Evolutionary conservation across 1,140 invertebrate species (phyloP), one percentile per base, ranked within the genome.

Genomic region (Caenorhabditis tropicalis): DNA sequence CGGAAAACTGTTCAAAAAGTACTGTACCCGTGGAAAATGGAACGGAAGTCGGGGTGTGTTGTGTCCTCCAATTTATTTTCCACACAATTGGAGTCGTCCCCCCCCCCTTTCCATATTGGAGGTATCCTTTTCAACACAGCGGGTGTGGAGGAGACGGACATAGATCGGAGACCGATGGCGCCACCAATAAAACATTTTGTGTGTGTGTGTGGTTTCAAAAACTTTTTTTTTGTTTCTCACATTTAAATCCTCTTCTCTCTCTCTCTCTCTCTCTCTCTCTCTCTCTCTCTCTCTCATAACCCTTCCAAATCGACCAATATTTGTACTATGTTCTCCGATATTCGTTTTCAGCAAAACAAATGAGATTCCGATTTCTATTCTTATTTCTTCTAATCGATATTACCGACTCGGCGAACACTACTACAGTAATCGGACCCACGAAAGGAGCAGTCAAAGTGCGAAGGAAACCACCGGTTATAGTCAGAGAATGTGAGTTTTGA

Each of bases 11-110:
- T n/a, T n/a, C n/a, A n/a, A n/a, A n/a, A n/a, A n/a, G n/a, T n/a
- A n/a, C n/a, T n/a, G n/a, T n/a, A n/a, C n/a, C n/a, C n/a, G n/a
- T n/a, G n/a, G n/a, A n/a, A n/a, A n/a, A n/a, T n/a, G n/a, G n/a
- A n/a, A n/a, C n/a, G n/a, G n/a, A n/a, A n/a, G n/a, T n/a, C n/a
- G n/a, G n/a, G n/a, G n/a, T n/a, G n/a, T n/a, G n/a, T n/a, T n/a
- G n/a, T 74, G 65, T 46, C 65, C 65, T 74, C 36, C 65, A 74
- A 74, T 74, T 74, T 74, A 74, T 74, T n/a, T 74, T n/a, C n/a
- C 65, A 43, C 65, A 74, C 65, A 74, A 74, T 74, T 74, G 33
- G 33, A 43, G 36, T 43, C n/a, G n/a, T 27, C 53, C 39, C 12
- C 39, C 12, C 12, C 24, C 53, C 19, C 33, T 31, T 12, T 74